Evolutionary conservation across 1,140 invertebrate genomes (phyloP).

Genomic region (Asbolus verrucosus): DNA sequence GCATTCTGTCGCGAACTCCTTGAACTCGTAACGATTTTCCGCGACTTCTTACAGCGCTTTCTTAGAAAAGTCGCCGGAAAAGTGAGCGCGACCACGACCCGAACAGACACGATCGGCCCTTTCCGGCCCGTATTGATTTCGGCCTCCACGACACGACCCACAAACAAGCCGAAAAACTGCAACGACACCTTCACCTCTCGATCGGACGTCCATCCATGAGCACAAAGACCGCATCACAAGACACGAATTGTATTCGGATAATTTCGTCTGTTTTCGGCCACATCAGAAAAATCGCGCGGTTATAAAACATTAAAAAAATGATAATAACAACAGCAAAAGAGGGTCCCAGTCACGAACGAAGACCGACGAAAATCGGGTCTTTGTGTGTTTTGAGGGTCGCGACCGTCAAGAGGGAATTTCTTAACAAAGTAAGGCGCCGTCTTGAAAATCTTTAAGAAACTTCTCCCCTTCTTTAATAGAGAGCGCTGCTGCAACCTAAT

Average conservation of each 20-base stretch:
- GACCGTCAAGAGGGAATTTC: conserved; percentile 50
- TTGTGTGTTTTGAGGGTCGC: too few relatives aligned
- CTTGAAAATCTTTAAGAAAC: conserved; percentile 53
- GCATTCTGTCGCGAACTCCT: conserved; percentile 49
- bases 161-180: too few relatives aligned
- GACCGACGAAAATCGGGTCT: conserved; percentile 51
- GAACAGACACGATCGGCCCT: conserved; percentile 27
- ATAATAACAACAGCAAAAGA: too few relatives aligned
- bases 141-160: not conserved
- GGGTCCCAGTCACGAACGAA: too few relatives aligned
- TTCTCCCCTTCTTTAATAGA: conserved; percentile 54
- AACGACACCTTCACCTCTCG: too few relatives aligned
- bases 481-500: conserved; percentile 53
- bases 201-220: too few relatives aligned
- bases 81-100: conserved; percentile 19
- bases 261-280: too few relatives aligned
- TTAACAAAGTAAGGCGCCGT: conserved; percentile 51
- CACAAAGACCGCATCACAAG: too few relatives aligned
- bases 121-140: conserved; percentile 21
- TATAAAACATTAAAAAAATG: too few relatives aligned
- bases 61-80: conserved; percentile 56
- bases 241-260: too few relatives aligned
- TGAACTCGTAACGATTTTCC: conserved; percentile 46
- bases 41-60: conserved; percentile 50
- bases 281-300: too few relatives aligned